Evolutionary conservation across 2,888 invertebrate genomes (phyloP).

Genomic region (Aethes cnicana): DNA sequence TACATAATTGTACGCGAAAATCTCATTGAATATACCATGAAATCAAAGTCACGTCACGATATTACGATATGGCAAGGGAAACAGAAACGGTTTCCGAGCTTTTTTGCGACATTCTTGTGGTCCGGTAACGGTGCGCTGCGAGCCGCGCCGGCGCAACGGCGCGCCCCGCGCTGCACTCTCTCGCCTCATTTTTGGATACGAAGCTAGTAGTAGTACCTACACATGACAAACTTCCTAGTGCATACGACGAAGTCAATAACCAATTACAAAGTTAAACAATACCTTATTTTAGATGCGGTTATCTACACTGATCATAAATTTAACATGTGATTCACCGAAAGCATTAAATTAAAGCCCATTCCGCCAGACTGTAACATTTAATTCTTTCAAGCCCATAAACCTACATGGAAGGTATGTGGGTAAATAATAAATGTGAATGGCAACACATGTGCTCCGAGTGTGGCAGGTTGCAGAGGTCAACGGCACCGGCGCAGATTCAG

Average conservation of each 20-base stretch:
- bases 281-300: background rate
- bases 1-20: constrained; percentile 60
- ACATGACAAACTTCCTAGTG: too few relatives aligned
- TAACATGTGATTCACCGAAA: constrained; percentile 42
- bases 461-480: constrained; percentile 69
- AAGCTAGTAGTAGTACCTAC: too few relatives aligned
- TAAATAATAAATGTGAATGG: constrained; percentile 70
- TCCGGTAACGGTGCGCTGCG: constrained; percentile 69
- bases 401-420: constrained; percentile 56
- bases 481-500: constrained; percentile 77
- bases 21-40: constrained; percentile 62
- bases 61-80: constrained; percentile 71
- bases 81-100: constrained; percentile 70
- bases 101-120: constrained; percentile 72
- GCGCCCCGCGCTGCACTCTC: constrained; percentile 41
- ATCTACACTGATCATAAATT: constrained; percentile 12
- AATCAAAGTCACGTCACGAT: constrained; percentile 69
- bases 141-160: constrained; percentile 40
- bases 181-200: constrained; percentile 27
- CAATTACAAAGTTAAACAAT: too few relatives aligned
- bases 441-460: constrained; percentile 64
- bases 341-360: constrained; percentile 51
- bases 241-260: too few relatives aligned
- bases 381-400: constrained; percentile 60
- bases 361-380: constrained; percentile 55